Evolutionary conservation across 2,797 vertebrate species (phyloP).

Genomic region (Erithacus rubecula): DNA sequence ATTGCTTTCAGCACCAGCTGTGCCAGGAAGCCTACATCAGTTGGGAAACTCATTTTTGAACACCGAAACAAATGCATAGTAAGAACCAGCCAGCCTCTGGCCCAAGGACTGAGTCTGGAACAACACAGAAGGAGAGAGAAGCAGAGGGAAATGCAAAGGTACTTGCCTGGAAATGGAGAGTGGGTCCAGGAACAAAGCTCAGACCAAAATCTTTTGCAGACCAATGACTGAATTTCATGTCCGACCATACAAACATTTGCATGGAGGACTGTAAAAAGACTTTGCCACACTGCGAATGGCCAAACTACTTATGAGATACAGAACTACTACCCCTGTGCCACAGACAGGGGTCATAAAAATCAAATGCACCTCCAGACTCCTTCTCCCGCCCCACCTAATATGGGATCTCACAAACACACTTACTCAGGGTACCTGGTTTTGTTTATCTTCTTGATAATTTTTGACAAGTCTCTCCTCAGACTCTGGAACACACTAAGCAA

Average conservation of each 20-base stretch:
- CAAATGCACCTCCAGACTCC: background rate
- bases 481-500: background rate
- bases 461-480: background rate
- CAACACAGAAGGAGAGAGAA: background rate
- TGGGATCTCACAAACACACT: background rate
- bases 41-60: background rate
- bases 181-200: background rate
- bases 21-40: background rate
- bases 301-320: background rate
- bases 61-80: rapidly evolving
- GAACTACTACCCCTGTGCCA: background rate
- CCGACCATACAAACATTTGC: background rate
- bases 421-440: background rate
- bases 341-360: background rate
- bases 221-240: background rate
- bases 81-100: background rate
- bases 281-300: background rate
- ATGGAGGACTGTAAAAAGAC: background rate
- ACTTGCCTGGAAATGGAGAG: background rate
- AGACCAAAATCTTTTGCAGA: background rate
- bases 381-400: background rate
- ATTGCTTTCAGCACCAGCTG: background rate
- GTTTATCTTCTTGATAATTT: background rate
- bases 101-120: background rate
- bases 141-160: background rate